Evolutionary conservation across 23 tunicate species (phyloP).

Genomic region (Ascidia mentula): DNA sequence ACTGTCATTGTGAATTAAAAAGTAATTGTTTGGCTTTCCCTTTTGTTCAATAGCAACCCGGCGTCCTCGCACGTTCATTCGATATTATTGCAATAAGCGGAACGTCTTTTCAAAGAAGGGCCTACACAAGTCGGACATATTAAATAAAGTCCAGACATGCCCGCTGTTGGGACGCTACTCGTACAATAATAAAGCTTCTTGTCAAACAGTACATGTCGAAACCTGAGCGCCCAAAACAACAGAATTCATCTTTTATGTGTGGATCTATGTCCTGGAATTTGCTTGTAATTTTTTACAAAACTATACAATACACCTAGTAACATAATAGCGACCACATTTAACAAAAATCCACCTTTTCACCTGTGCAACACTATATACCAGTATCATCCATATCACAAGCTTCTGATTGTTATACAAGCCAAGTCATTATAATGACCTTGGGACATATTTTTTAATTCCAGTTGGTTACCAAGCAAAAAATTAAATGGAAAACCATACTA

Average conservation of each 20-base stretch:
- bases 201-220: conserved; percentile 56
- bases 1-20: conserved; percentile 34
- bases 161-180: conserved; percentile 47
- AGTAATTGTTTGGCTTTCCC: conserved; percentile 15
- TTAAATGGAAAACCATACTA: too few relatives aligned
- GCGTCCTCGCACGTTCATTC: conserved; percentile 17
- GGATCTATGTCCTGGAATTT: neutral
- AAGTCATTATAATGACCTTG: too few relatives aligned
- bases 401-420: too few relatives aligned
- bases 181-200: conserved; percentile 54
- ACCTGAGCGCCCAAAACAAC: conserved; percentile 44
- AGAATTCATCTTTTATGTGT: neutral
- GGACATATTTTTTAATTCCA: too few relatives aligned
- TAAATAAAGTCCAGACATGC: conserved; percentile 45
- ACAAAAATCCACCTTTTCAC: neutral
- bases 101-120: conserved; percentile 16
- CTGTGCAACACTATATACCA: too few relatives aligned
- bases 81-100: conserved; percentile 26
- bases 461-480: too few relatives aligned
- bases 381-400: too few relatives aligned
- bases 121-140: conserved; percentile 16
- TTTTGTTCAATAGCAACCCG: conserved; percentile 1
- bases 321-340: neutral
- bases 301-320: neutral
- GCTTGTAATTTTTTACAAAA: conserved; percentile 8